A percentile compares a stretch with the other conserved stretches of the same genome.
These are phyloP conservation scores for Rhorus exstirpatorius DNA, from an alignment of 2,888 invertebrate species.

Conservation along the genomic window DNA sequence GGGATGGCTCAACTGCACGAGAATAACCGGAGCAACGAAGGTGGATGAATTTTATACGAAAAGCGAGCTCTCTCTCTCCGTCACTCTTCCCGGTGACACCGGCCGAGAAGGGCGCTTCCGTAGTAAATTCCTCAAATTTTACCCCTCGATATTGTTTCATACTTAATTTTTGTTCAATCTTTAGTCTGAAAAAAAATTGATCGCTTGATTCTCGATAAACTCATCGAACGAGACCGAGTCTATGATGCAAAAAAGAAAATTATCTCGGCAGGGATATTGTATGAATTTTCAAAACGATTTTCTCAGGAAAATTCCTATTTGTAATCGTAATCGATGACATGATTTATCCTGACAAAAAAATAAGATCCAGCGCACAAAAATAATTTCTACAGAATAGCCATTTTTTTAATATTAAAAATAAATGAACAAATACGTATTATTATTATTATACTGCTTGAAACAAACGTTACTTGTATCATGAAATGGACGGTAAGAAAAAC, in stretches of 20 bases:
- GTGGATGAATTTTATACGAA: constrained; percentile 32
- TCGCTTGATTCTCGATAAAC: neutral
- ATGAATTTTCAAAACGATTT: no score
- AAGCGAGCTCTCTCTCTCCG: constrained; percentile 45
- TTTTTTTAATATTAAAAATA: no score
- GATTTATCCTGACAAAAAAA: no score
- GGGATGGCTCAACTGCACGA: constrained; percentile 19
- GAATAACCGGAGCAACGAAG: constrained; percentile 27
- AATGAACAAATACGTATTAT: no score
- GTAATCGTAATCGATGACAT: no score
- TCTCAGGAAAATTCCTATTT: no score
- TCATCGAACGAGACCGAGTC: neutral
- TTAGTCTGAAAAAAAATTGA: neutral
- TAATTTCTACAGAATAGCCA: no score
- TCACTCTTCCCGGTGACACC: constrained; percentile 63
- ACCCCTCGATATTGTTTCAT: constrained; percentile 5
- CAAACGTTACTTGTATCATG: no score
- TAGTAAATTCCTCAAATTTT: constrained; percentile 22
- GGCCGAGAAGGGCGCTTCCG: constrained; percentile 30
- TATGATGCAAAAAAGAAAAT: neutral
- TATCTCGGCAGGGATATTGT: no score
- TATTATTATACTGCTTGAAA: no score
- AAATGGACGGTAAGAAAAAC: no score
- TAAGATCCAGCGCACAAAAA: no score
- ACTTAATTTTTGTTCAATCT: neutral